These are phyloP conservation scores for Parauchenoglanis ngamensis DNA, from an alignment of 2,797 vertebrate species.

Conservation along the genomic window DNA sequence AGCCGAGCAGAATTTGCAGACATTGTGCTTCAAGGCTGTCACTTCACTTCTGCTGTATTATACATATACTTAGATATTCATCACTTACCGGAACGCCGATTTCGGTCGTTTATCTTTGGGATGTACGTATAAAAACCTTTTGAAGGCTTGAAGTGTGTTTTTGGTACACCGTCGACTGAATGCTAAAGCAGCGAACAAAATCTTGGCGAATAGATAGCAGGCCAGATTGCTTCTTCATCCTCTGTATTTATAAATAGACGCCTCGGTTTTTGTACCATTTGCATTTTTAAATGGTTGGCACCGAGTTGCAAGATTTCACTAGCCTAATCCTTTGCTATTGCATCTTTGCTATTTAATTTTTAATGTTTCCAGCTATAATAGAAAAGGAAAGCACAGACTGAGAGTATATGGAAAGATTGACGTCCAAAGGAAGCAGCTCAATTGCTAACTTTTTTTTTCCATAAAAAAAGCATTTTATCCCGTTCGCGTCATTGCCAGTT, in stretches of 20 bases:
- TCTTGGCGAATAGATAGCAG: slow-evolving; percentile 72
- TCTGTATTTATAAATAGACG: slow-evolving; percentile 71
- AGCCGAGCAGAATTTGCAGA: background rate
- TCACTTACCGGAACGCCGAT: background rate
- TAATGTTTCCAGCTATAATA: background rate
- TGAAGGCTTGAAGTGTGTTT: slow-evolving; percentile 24
- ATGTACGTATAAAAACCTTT: background rate
- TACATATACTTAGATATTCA: background rate
- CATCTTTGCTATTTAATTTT: background rate
- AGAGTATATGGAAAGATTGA: background rate
- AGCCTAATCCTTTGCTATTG: background rate
- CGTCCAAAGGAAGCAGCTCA: background rate
- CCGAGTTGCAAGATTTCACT: background rate
- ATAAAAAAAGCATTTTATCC: background rate
- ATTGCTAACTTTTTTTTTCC: background rate
- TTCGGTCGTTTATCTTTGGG: background rate
- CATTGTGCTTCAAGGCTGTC: background rate
- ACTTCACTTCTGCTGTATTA: background rate
- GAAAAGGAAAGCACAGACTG: background rate
- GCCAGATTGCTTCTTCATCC: slow-evolving; percentile 73
- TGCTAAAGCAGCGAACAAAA: slow-evolving; percentile 64
- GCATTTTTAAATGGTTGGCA: slow-evolving; percentile 53
- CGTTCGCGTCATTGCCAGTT: background rate
- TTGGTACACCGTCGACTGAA: slow-evolving; percentile 55
- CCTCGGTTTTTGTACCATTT: slow-evolving; percentile 54